Percentiles rank a stretch among this genome's conserved stretches.
These are phyloP conservation scores for Drosophila malerkotliana DNA, from an alignment of 1,140 invertebrate species.

Conservation along the genomic window DNA sequence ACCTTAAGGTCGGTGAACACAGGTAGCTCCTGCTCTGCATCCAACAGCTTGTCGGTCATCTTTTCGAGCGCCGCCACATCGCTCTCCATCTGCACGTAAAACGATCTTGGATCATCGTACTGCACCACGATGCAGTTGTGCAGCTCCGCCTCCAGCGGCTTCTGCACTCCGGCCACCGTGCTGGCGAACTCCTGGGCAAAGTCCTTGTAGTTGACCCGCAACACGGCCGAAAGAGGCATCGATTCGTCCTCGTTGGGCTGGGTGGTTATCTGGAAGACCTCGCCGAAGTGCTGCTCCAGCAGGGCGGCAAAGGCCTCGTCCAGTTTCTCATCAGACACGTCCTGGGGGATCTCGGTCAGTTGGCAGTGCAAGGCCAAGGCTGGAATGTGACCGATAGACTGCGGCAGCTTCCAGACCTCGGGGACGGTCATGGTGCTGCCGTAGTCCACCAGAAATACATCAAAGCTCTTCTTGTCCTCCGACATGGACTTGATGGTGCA, in stretches of 20 bases:
- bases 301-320: slow-evolving; percentile 60
- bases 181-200: slow-evolving; percentile 68
- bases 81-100: slow-evolving; percentile 88
- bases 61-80: slow-evolving; percentile 85
- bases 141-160: slow-evolving; percentile 60
- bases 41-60: slow-evolving; percentile 85
- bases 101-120: slow-evolving; percentile 86
- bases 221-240: slow-evolving; percentile 35
- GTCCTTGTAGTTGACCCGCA: slow-evolving; percentile 70
- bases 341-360: slow-evolving; percentile 73
- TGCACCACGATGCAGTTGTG: slow-evolving; percentile 85
- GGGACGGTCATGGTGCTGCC: slow-evolving; percentile 87
- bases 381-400: slow-evolving; percentile 84
- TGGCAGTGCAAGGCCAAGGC: slow-evolving; percentile 87
- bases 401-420: slow-evolving; percentile 86
- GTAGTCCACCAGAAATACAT: slow-evolving; percentile 90
- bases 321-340: slow-evolving; percentile 44
- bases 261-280: slow-evolving; percentile 67
- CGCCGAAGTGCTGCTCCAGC: slow-evolving; percentile 75
- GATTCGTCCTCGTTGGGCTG: slow-evolving; percentile 25
- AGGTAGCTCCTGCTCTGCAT: slow-evolving; percentile 85
- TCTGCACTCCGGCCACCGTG: slow-evolving; percentile 59
- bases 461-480: slow-evolving; percentile 84
- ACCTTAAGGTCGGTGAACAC: slow-evolving; percentile 84
- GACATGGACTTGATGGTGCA: slow-evolving; percentile 86